phyloP scores from a whole-genome alignment of 1,140 invertebrate genomes.

The Holotrichia oblita region DNA sequence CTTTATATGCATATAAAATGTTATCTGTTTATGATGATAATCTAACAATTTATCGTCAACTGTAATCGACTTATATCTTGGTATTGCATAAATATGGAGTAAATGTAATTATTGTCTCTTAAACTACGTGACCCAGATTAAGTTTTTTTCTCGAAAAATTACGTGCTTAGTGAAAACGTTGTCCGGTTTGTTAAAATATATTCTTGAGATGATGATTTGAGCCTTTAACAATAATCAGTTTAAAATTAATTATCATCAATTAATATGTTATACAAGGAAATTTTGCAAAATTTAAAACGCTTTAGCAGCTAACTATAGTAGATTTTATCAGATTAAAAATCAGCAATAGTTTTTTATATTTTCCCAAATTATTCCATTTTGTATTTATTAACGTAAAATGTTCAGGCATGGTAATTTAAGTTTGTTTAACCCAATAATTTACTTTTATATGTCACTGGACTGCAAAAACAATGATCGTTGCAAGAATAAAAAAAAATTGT shows the following conservation, averaged over 20 bases:
- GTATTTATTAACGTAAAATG: no score
- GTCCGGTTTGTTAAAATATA: not conserved
- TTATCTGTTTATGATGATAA: constrained; percentile 13
- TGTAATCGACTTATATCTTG: not conserved
- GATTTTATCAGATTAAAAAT: no score
- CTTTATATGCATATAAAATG: not conserved
- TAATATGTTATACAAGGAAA: not conserved
- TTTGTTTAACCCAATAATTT: no score
- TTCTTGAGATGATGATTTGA: not conserved
- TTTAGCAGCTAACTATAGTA: no score
- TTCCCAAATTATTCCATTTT: no score
- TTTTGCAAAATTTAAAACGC: no score
- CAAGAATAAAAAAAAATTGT: no score
- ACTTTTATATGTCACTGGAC: no score
- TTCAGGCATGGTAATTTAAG: no score
- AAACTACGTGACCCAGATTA: not conserved
- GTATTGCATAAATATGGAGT: not conserved
- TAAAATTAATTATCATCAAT: not conserved
- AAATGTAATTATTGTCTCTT: not conserved
- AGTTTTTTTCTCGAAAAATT: not conserved
- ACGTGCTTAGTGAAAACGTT: not conserved
- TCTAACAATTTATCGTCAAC: not conserved
- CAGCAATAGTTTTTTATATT: no score
- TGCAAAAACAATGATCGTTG: no score
- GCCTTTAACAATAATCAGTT: not conserved